phyloP scores from a whole-genome alignment of 2,113 vertebrate species.

The Datnioides undecimradiatus region DNA sequence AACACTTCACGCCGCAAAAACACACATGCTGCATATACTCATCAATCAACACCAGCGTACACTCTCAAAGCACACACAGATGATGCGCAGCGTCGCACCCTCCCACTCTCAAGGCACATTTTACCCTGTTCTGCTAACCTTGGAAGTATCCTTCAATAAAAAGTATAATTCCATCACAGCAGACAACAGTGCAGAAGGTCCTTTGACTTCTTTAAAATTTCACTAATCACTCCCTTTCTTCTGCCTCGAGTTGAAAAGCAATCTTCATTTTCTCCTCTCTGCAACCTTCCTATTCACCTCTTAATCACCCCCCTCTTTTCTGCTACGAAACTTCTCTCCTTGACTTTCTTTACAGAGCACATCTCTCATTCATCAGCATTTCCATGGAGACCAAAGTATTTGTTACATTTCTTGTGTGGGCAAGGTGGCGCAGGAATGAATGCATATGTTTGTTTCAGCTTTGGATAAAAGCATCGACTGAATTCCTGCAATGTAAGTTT shows the following conservation, averaged over 20 bases:
- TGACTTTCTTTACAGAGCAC: slow-evolving; percentile 60
- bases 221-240: slow-evolving; percentile 54
- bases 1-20: slow-evolving; percentile 23
- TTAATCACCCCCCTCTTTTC: slow-evolving; percentile 45
- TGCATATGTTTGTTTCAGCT: slow-evolving; percentile 7
- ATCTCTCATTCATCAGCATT: slow-evolving; percentile 52
- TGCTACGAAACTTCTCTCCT: slow-evolving; percentile 58
- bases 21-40: slow-evolving; percentile 26
- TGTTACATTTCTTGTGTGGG: slow-evolving; percentile 32
- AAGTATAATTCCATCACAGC: slow-evolving; percentile 47
- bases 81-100: slow-evolving; percentile 8
- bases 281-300: slow-evolving; percentile 52
- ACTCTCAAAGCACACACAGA: slow-evolving; percentile 16
- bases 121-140: slow-evolving; percentile 50
- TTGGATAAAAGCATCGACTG: not conserved
- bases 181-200: slow-evolving; percentile 24
- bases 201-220: slow-evolving; percentile 55
- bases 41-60: slow-evolving; percentile 38
- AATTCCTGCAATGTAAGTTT: not conserved
- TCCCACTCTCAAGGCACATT: slow-evolving; percentile 3
- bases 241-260: slow-evolving; percentile 41
- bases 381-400: slow-evolving; percentile 61
- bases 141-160: slow-evolving; percentile 50
- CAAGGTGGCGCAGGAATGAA: slow-evolving; percentile 6
- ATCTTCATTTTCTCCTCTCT: slow-evolving; percentile 46